A percentile compares a stretch with the other conserved stretches of the same genome.
Conservation (phyloP, 2,113 vertebrate genomes). For the Chaetura pelagica region DNA sequence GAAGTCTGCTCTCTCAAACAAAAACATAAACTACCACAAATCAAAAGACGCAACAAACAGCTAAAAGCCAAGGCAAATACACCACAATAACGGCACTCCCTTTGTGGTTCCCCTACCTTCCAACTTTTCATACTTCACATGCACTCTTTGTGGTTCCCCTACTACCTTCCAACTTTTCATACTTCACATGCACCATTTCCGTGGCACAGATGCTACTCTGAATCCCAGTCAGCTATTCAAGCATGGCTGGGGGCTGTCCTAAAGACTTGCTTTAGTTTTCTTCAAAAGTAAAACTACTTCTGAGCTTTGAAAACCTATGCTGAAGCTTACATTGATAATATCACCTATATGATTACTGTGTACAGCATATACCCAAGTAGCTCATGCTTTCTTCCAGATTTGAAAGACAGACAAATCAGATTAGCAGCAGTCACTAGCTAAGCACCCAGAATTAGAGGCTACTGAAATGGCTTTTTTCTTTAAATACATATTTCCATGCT, state of each 20-base stretch:
- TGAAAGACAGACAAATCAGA: conserved; percentile 23
- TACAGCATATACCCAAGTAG: not conserved
- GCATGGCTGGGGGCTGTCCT: not conserved
- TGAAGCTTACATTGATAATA: not conserved
- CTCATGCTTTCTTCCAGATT: not conserved
- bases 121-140: not conserved
- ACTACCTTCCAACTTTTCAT: not conserved
- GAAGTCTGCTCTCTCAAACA: not conserved
- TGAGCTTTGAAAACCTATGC: not conserved
- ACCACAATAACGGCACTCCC: not conserved
- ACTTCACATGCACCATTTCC: not conserved
- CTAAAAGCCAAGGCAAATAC: not conserved
- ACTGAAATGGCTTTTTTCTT: not conserved
- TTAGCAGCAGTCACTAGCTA: not conserved
- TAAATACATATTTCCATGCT: not conserved
- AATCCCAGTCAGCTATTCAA: not conserved
- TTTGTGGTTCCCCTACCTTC: not conserved
- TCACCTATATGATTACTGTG: not conserved
- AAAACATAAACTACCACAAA: not conserved
- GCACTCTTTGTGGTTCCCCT: not conserved
- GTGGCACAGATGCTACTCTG: not conserved
- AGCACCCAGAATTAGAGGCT: not conserved
- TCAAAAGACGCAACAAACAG: not conserved
- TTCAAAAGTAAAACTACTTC: not conserved
- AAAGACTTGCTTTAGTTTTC: not conserved